A percentile compares a stretch with the other conserved stretches of the same genome.
These are phyloP conservation scores for Pseudomyrmex gracilis DNA, from an alignment of 1,140 invertebrate species.

Conservation along the genomic window DNA sequence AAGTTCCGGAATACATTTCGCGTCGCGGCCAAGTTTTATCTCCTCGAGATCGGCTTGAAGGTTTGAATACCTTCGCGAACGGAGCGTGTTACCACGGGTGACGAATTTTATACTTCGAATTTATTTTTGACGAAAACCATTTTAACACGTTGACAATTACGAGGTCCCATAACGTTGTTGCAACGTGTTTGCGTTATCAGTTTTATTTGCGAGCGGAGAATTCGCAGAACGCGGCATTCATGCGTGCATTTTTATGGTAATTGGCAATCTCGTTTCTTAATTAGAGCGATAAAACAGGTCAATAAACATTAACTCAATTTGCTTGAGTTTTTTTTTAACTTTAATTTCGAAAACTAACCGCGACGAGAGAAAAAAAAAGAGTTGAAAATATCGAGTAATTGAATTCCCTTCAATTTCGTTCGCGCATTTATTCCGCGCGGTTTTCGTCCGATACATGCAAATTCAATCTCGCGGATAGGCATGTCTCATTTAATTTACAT, in stretches of 20 bases:
- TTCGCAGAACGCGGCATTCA: constrained; percentile 1
- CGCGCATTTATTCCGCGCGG: constrained; percentile 22
- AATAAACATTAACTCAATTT: constrained; percentile 34
- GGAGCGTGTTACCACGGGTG: background rate
- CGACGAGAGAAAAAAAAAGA: background rate
- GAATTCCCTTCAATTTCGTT: constrained; percentile 36
- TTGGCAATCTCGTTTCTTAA: constrained; percentile 22
- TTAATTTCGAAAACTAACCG: constrained; percentile 13
- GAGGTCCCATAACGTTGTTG: background rate
- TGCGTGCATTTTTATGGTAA: constrained; percentile 4
- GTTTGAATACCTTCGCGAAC: constrained; percentile 13
- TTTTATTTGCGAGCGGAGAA: background rate
- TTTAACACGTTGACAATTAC: background rate
- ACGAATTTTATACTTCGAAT: background rate
- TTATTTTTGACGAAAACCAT: background rate
- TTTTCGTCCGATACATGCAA: constrained; percentile 19
- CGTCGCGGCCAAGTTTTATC: constrained; percentile 3
- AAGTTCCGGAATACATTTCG: constrained; percentile 49
- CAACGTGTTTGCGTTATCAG: constrained; percentile 10
- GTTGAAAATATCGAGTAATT: constrained; percentile 27
- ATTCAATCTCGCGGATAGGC: constrained; percentile 22
- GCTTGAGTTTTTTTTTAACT: background rate
- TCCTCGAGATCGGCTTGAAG: background rate
- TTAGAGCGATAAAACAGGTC: constrained; percentile 13
- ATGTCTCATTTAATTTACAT: constrained; percentile 52